phyloP scores from a whole-genome alignment of 2,113 vertebrate species.

The Castor canadensis region DNA sequence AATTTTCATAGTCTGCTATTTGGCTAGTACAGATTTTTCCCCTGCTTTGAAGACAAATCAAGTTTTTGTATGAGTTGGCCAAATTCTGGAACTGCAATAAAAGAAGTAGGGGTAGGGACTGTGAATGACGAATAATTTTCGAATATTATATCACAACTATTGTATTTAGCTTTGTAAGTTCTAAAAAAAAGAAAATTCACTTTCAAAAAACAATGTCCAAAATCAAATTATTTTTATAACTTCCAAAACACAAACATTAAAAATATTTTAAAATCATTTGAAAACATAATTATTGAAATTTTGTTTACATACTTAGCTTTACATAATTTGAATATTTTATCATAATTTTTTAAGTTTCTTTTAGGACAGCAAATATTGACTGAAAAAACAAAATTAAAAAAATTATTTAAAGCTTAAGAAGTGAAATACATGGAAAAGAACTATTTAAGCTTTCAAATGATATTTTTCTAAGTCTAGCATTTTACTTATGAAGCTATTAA shows the following conservation, averaged over 20 bases:
- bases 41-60: not conserved
- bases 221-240: not conserved
- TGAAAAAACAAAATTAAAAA: slow-evolving; percentile 15
- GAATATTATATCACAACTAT: not conserved
- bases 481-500: slow-evolving; percentile 34
- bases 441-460: not conserved
- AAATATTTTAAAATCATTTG: not conserved
- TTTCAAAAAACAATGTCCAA: not conserved
- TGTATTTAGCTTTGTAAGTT: not conserved
- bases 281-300: slow-evolving; percentile 10
- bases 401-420: slow-evolving; percentile 6
- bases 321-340: slow-evolving; percentile 20
- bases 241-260: not conserved
- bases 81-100: not conserved
- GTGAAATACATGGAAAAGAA: not conserved
- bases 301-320: not conserved
- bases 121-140: not conserved
- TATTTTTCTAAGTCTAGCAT: not conserved
- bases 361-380: not conserved
- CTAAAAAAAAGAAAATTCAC: not conserved
- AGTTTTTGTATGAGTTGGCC: not conserved
- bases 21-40: not conserved
- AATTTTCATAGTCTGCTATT: not conserved
- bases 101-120: not conserved
- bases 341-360: not conserved